A percentile compares a stretch with the other conserved stretches of the same genome.
Evolutionary conservation across 2,113 vertebrate species (phyloP).

Genomic region (Talpa occidentalis): DNA sequence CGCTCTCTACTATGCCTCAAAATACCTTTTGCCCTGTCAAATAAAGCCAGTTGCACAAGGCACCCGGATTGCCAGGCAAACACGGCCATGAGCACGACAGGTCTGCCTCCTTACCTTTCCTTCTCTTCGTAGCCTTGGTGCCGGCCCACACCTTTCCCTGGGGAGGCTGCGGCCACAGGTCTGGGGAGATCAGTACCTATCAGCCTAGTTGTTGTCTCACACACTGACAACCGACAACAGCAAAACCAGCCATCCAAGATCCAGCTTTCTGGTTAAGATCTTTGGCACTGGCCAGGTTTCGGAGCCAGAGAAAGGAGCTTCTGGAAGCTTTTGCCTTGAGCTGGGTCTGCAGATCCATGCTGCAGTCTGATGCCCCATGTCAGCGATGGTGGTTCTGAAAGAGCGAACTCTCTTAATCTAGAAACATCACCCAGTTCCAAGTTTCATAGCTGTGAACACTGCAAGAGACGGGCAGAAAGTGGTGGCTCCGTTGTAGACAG

Average conservation of each 20-base stretch:
- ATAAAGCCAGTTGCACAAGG: not conserved
- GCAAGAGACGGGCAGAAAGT: not conserved
- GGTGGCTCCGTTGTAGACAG: not conserved
- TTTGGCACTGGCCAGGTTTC: not conserved
- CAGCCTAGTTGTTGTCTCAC: not conserved
- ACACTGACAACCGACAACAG: not conserved
- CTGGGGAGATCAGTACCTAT: not conserved
- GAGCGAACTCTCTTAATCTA: not conserved
- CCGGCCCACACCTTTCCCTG: not conserved
- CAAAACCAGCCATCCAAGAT: not conserved
- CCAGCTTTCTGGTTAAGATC: not conserved
- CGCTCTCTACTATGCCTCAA: not conserved
- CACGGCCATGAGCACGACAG: no score
- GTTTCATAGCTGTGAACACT: not conserved
- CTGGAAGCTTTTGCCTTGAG: not conserved
- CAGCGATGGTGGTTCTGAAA: not conserved
- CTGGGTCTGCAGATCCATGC: not conserved
- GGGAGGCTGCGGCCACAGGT: not conserved
- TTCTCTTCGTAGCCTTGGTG: not conserved
- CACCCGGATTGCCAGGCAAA: no score
- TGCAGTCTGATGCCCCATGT: not conserved
- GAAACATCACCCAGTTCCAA: not conserved
- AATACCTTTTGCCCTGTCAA: not conserved
- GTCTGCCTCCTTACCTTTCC: not conserved
- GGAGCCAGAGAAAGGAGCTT: not conserved